phyloP scores from a whole-genome alignment of 2,113 vertebrate species.

The Burhinus bistriatus region DNA sequence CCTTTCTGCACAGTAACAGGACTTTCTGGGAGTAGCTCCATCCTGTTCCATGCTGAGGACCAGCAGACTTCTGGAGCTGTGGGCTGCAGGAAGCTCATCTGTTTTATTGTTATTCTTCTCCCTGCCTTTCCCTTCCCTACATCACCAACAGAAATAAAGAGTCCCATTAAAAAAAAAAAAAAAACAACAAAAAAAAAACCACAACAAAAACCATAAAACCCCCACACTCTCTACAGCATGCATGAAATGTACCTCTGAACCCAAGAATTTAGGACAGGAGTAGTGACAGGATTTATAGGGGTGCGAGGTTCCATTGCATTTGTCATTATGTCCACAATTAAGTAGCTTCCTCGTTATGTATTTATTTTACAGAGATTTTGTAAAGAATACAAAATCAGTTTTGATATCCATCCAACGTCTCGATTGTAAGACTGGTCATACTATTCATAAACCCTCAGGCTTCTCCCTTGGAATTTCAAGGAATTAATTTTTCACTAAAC shows the following conservation, averaged over 20 bases:
- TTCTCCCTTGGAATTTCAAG: constrained; percentile 74
- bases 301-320: constrained; percentile 2
- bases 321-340: constrained; percentile 30
- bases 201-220: not conserved
- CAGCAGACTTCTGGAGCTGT: not conserved
- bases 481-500: constrained; percentile 80
- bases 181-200: not conserved
- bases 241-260: not conserved
- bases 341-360: constrained; percentile 34
- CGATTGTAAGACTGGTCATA: constrained; percentile 74
- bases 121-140: not conserved
- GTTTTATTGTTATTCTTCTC: not conserved
- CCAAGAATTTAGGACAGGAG: not conserved
- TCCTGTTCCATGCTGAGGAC: not conserved
- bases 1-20: not conserved
- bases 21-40: not conserved
- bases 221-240: not conserved
- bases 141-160: not conserved
- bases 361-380: constrained; percentile 67
- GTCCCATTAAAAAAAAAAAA: not conserved
- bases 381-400: constrained; percentile 69
- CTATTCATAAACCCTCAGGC: constrained; percentile 68
- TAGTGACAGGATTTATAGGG: not conserved
- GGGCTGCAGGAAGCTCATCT: not conserved
- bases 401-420: constrained; percentile 70